These are phyloP conservation scores for Hymenopus coronatus DNA, from an alignment of 2,888 invertebrate genomes.

Conservation along the genomic window DNA sequence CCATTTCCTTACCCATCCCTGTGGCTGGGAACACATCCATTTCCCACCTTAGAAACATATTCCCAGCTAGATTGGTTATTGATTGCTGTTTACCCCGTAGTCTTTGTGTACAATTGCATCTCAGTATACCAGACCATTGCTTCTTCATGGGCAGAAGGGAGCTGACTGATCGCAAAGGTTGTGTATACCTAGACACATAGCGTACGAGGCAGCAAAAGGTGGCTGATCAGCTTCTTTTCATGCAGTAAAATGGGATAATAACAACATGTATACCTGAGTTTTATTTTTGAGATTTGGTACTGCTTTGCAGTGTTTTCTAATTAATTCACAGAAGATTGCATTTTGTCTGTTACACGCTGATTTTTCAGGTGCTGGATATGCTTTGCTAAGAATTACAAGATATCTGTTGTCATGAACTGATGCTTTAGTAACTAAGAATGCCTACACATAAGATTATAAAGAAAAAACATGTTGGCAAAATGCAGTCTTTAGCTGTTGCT, in stretches of 20 bases:
- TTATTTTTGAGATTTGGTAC: not conserved
- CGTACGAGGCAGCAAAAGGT: not conserved
- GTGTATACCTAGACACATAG: not conserved
- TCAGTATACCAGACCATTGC: conserved; percentile 21
- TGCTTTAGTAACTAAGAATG: not conserved
- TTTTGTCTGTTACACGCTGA: not conserved
- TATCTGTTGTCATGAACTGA: not conserved
- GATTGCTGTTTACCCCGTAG: conserved; percentile 26
- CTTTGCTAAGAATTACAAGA: not conserved
- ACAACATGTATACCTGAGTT: not conserved
- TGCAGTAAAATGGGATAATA: not conserved
- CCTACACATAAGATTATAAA: not conserved
- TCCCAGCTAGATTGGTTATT: conserved; percentile 20
- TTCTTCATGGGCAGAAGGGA: conserved; percentile 24
- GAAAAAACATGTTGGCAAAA: not conserved
- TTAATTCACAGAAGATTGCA: not conserved
- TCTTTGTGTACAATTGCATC: conserved; percentile 30
- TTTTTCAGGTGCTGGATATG: not conserved
- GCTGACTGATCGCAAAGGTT: not conserved
- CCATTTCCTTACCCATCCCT: not conserved
- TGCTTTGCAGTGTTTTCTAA: conserved; percentile 5
- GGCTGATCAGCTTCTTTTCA: not conserved
- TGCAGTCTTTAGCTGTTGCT: conserved; percentile 9
- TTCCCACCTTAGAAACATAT: not conserved
- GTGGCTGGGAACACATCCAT: not conserved